Percentiles rank a stretch among this genome's conserved stretches.
Conservation (phyloP, 2,797 vertebrate species). For the Momotus momota region DNA sequence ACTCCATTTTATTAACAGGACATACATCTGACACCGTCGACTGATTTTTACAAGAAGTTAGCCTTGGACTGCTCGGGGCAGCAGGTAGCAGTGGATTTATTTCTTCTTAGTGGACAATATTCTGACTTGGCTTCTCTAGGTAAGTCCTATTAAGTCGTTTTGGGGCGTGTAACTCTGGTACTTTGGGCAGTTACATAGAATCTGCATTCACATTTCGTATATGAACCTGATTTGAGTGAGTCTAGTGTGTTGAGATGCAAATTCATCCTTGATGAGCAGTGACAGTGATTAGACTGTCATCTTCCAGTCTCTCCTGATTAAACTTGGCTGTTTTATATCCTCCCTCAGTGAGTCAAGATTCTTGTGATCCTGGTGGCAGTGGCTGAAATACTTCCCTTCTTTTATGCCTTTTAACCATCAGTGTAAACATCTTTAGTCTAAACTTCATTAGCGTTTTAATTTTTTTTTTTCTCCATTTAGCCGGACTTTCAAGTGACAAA, state of each 20-base stretch:
- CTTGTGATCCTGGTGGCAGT: neutral
- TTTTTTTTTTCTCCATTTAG: neutral
- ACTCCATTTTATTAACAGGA: conserved; percentile 80
- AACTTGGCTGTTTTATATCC: neutral
- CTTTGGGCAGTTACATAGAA: neutral
- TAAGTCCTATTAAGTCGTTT: conserved; percentile 49
- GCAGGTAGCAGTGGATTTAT: conserved; percentile 95
- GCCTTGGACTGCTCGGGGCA: conserved; percentile 98
- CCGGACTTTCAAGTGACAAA: neutral
- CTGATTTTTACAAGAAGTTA: conserved; percentile 98
- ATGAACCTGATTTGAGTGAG: neutral
- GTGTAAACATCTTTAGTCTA: neutral
- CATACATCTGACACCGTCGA: conserved; percentile 92
- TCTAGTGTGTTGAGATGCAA: neutral
- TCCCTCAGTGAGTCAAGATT: neutral
- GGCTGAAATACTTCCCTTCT: neutral
- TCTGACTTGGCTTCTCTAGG: conserved; percentile 94
- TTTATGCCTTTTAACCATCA: neutral
- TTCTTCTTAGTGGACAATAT: conserved; percentile 93
- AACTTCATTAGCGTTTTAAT: neutral
- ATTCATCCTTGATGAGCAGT: neutral
- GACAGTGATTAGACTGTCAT: neutral
- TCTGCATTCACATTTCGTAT: neutral
- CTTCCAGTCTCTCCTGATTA: neutral
- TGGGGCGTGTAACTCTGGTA: neutral